Base-by-base conservation (phyloP, 1,140 invertebrate genomes). In the Portunus trituberculatus region DNA sequence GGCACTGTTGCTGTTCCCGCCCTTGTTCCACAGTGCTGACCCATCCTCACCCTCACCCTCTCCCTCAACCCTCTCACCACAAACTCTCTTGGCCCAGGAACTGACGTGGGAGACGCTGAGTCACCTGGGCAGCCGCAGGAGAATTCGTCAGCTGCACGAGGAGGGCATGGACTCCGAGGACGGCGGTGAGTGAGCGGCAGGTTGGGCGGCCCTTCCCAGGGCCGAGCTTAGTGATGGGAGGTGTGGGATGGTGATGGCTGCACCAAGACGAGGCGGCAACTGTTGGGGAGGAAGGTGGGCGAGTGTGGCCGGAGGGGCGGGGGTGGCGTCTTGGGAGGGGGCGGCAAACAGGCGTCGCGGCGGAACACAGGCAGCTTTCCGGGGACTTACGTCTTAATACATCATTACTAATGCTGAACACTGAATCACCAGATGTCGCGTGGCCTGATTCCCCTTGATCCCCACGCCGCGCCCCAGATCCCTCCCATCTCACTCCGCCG, bases 71-170 rank as follows among this genome's bases (percentile, higher is more conserved):
- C 52, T 10, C 83, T 84, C 16, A 28, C 52, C 52, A 0, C 52
- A 59, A 10, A 59, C 32, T 32, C 2, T 32, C 31, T 83, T n/a
- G 4, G 8, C 45, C 45, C 94, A 95, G 94, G 94, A 95, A 46
- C 46, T 95, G 94, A 95, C 94, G 28, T 95, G 92, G 95, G 95
- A 93, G n/a, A 94, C 92, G 4, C 86, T 94, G 86, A 93, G 87
- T 29, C 92, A 95, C 76, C 31, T 94, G 91, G 92, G 92, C 3
- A 93, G 84, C 86, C 89, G 95, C 0, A 59, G 92, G 25, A 25
- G 95, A 4, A 93, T 93, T 32, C 92, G 92, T 12, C 95, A 93
- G 29, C 90, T 91, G 31, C 92, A 95, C 92, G 93, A 93, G 86
- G 95, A 94, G 59, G 93, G 92, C 8, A 95, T 94, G 92, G 92